Base-by-base conservation (phyloP, 2,797 vertebrate species). In the Smutsia gigantea region DNA sequence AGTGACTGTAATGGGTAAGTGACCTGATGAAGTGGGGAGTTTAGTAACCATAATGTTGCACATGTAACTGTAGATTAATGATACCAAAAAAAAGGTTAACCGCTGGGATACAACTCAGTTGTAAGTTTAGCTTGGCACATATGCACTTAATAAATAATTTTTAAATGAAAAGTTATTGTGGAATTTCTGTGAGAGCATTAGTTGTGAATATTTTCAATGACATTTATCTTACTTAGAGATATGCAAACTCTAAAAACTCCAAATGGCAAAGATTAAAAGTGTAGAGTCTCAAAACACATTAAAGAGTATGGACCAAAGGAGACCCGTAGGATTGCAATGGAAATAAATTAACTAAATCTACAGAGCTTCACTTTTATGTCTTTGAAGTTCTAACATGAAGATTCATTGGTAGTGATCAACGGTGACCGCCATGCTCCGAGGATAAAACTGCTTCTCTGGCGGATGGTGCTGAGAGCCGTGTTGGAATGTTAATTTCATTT, bases 401-500 rank as follows among this genome's bases (percentile, higher is more conserved):
- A 94, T 84, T 90, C 81, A 18, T 34, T 97, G 63, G 61, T 94
- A 95, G 92, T 49, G 96, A 95, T 95, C 75, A 94, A 89, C 42
- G 92, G n/a, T 96, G 97, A 96, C 94, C 96, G 83, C 37, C 4
- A 61, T 77, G 84, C 69, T 87, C 74, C 49, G 83, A 79, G 90
- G 88, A 96, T 96, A 66, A 92, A 64, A 94, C 34, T 90, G 25
- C 71, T n/a, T 75, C 94, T 96, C 91, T 39, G 55, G 86, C 75
- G 89, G 72, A 87, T 96, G 59, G 46, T 94, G 39, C 75, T 75
- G 82, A 90, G 61, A 78, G 87, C 0, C 83, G n/a, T 92, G 57
- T 79, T 27, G 93, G 94, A 95, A 57, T 72, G 68, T 72, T 98
- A 96, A 98, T 97, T 98, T 97, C 25, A 95, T 96, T 97, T 98